These are phyloP conservation scores for Achroia grisella DNA, from an alignment of 1,140 invertebrate genomes.

Conservation along the genomic window DNA sequence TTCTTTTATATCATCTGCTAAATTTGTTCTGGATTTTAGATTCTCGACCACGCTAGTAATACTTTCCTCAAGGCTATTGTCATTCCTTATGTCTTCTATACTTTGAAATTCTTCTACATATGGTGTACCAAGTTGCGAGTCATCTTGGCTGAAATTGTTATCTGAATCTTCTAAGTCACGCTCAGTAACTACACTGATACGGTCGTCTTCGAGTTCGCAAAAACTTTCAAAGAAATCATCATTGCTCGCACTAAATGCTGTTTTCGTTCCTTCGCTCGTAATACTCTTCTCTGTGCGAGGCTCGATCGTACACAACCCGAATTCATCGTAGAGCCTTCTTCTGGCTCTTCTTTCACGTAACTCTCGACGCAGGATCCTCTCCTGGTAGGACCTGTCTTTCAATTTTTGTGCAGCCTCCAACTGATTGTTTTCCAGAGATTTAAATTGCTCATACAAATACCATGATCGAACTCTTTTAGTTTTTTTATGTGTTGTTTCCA, in stretches of 20 bases:
- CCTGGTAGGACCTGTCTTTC: conserved; percentile 44
- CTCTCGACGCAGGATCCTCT: conserved; percentile 44
- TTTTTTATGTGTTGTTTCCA: conserved; percentile 35
- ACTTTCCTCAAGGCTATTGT: conserved; percentile 19
- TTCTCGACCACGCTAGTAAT: conserved; percentile 29
- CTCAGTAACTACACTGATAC: conserved; percentile 12
- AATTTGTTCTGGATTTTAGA: conserved; percentile 15
- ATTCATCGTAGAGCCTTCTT: conserved; percentile 32
- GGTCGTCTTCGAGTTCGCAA: conserved; percentile 33
- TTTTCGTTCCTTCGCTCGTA: conserved; percentile 12
- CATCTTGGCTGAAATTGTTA: conserved; percentile 21
- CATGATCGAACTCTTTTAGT: conserved; percentile 51
- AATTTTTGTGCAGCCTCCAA: conserved; percentile 44
- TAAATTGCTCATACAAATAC: conserved; percentile 64
- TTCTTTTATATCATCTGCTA: conserved; percentile 20
- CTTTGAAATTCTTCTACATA: conserved; percentile 26
- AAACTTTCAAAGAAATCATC: conserved; percentile 49
- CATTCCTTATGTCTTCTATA: conserved; percentile 17
- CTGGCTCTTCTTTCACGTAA: conserved; percentile 40
- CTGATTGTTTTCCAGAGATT: conserved; percentile 53
- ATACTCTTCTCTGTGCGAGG: conserved; percentile 15
- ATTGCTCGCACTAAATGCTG: conserved; percentile 20
- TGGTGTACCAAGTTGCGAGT: conserved; percentile 20
- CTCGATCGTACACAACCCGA: conserved; percentile 29
- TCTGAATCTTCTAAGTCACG: conserved; percentile 6